Evolutionary conservation across 2,113 vertebrate genomes (phyloP).

Genomic region (Pholis gunnellus): DNA sequence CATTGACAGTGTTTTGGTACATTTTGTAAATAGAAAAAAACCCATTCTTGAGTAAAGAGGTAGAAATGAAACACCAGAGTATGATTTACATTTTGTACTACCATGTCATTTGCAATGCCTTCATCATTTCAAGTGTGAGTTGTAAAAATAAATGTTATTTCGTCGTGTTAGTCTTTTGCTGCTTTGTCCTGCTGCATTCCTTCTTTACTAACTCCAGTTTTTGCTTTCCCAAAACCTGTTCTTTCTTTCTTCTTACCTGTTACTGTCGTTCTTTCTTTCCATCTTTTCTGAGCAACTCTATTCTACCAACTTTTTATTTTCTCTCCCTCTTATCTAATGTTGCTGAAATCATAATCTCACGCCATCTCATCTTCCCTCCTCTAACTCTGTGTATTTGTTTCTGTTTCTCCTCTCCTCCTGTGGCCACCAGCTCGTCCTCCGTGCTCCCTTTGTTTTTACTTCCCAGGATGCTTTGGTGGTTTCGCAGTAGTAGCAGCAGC

Average conservation of each 20-base stretch:
- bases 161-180: neutral
- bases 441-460: conserved; percentile 30
- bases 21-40: too few species aligned
- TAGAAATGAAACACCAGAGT: too few species aligned
- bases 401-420: neutral
- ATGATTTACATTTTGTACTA: neutral
- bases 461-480: conserved; percentile 44
- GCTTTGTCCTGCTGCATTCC: neutral
- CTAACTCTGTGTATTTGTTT: neutral
- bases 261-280: neutral
- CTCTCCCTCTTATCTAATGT: neutral
- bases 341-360: neutral
- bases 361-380: neutral
- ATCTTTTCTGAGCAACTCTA: neutral
- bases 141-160: too few species aligned
- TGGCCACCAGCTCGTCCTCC: neutral
- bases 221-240: neutral
- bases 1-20: too few species aligned
- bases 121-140: too few species aligned
- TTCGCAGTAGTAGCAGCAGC: conserved; percentile 36
- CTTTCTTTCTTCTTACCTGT: neutral
- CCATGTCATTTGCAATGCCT: too few species aligned
- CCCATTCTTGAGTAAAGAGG: too few species aligned
- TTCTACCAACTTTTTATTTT: neutral
- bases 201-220: neutral